Base-by-base conservation (phyloP, 2,888 invertebrate genomes). In the Zygothrica quintamaculata region DNA sequence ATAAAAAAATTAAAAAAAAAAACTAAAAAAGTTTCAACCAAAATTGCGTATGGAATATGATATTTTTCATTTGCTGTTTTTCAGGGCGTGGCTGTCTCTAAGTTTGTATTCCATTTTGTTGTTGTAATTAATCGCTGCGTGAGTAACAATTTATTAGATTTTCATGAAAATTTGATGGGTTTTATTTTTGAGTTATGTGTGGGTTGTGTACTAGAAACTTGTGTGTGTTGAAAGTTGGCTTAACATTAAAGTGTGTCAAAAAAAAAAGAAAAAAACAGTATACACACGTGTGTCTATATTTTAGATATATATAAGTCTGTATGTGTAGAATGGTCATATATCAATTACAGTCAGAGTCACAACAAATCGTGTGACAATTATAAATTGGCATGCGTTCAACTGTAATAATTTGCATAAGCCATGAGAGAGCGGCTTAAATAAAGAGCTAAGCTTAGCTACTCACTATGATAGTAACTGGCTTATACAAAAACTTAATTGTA, bases 331-430 rank as follows among this genome's bases (percentile, higher is more conserved):
- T 68, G 64, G 44, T 47, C 77, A 80, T 86, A 80, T 80, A 81
- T 81, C 80, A 81, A 77, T 81, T 86, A 86, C 74, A 80, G 73
- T 84, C 77, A 74, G 18, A 70, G 84, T 79, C 81, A 77, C 67
- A 86, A 87, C 78, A 84, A 77, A 68, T 77, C 80, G 77, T 76
- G 80, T 79, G 86, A 86, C 80, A 84, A 84, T 86, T 84, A 65
- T 66, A 64, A 78, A 77, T 77, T 60, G 77, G 68, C 80, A 79
- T 71, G 68, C 72, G 64, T 62, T 79, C 84, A 66, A 53, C 64
- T 72, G 58, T 31, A 62, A 65, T 34, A 52, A 79, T 84, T 79
- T 79, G 78, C 84, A 84, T 79, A 59, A 47, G 70, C 76, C 65
- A 61, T 42, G 78, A 71, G 78, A 71, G 74, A 77, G 68, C 64